Conservation (phyloP, 1,140 invertebrate species). For the Rhopalosiphum maidis region DNA sequence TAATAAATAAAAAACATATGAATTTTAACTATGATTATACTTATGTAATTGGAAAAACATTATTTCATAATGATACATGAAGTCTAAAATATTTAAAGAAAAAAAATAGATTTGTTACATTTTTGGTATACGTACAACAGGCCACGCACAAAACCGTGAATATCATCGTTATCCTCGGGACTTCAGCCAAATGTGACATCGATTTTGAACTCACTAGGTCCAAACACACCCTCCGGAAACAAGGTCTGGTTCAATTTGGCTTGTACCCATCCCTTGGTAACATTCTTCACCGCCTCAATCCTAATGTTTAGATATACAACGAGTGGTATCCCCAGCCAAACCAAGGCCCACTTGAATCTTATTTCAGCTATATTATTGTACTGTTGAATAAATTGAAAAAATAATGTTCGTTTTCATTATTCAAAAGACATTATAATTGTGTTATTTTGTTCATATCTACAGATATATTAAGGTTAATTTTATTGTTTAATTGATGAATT, state of each 20-base stretch:
- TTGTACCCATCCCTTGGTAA: constrained; percentile 29
- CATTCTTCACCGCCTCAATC: not conserved
- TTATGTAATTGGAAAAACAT: not conserved
- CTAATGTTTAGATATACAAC: not conserved
- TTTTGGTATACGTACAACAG: not conserved
- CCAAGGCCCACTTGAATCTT: not conserved
- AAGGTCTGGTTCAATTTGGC: constrained; percentile 49
- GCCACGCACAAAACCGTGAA: constrained; percentile 35
- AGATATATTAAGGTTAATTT: not conserved
- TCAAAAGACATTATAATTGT: not conserved
- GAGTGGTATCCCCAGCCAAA: not conserved
- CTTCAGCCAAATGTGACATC: constrained; percentile 50
- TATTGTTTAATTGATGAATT: not conserved
- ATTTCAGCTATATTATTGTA: not conserved
- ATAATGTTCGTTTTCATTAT: not conserved
- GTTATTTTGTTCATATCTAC: not conserved
- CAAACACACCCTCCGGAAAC: constrained; percentile 39
- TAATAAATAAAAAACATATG: not conserved
- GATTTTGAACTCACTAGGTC: constrained; percentile 30
- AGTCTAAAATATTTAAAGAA: not conserved
- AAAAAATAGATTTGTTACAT: not conserved
- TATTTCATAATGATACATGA: not conserved
- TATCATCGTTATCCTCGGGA: constrained; percentile 34
- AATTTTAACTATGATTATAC: not conserved
- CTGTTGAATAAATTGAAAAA: constrained; percentile 4